A percentile compares a stretch with the other conserved stretches of the same genome.
Conservation (phyloP, 2,113 vertebrate genomes). For the zebrafish (Danio rerio) region GRCz12tu NC_133198.1:47806001-47806500, state of each 20-base stretch:
- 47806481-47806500: no score
- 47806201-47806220: neutral
- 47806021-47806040: no score
- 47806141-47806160: neutral
- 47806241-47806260: neutral
- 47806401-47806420: neutral
- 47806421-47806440: neutral
- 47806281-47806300: neutral
- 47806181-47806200: neutral
- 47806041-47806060: no score
- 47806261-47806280: neutral
- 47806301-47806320: neutral
- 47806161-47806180: neutral
- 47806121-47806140: no score
- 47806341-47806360: no score
- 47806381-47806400: neutral
- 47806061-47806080: no score
- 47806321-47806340: no score
- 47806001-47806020: no score
- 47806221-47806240: neutral
- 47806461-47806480: neutral
- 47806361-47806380: no score
- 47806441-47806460: no score
- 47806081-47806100: no score
- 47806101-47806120: no score